Evolutionary conservation across 1,140 invertebrate species (phyloP), one percentile per base, ranked within the genome.

Genomic region (Trichogramma pretiosum): DNA sequence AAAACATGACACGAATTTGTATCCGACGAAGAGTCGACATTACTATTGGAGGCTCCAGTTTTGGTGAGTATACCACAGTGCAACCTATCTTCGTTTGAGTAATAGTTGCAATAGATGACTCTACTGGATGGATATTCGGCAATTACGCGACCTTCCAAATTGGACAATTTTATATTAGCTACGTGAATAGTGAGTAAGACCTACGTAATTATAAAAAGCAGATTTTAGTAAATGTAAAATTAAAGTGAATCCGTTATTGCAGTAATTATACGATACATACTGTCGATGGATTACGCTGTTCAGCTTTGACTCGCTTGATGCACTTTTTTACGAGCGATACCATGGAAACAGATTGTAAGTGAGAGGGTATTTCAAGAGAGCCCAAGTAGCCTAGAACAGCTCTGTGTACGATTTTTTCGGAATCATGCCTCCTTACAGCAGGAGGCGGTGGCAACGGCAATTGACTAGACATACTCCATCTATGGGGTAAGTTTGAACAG

Each of bases 1-100:
- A 98, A 98, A 1, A 96, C 89, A 67, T 98, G 93, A 63, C 93
- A 96, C 30, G 91, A 93, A 61, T 89, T 89, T n/a, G n/a, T n/a
- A n/a, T n/a, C n/a, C 11, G 89, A 90, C 16, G 19, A 7, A 7
- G 5, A 11, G 16, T 22, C 24, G 9, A 19, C 34, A 11, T 39
- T 32, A 0, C 28, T 28, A 11, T 32, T 44, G 0, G 24, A 7
- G 9, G 75, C 74, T 18, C 70, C 65, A 44, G 56, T 62, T 54
- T 84, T 84, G 1, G 92, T 96, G 0, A 96, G 84, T 36, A 96
- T 77, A 5, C 92, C 92, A 65, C 96, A 96, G 67, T 91, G 94
- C 34, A 89, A 77, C 56, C 89, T 84, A 57, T 94, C 90, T 59
- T 89, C 89, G 57, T 93, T 88, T 11, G 87, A 87, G 44, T 87